These are phyloP conservation scores for Bubo blakistoni DNA, from an alignment of 2,113 vertebrate genomes.

Conservation along the genomic window DNA sequence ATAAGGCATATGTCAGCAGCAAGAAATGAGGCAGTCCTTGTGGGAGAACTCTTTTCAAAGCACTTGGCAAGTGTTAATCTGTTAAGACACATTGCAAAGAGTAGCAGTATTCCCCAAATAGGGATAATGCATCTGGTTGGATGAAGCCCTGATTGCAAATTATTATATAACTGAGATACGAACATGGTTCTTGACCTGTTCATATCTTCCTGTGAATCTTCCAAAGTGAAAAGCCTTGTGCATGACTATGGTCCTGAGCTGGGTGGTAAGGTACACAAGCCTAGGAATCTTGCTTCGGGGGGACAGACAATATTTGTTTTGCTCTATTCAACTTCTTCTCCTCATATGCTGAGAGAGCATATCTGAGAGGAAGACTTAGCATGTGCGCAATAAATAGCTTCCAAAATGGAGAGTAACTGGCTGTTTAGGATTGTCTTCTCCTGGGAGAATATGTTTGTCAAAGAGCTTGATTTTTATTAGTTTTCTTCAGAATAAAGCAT, in stretches of 20 bases:
- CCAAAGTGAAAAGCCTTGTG: not conserved
- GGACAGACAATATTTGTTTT: not conserved
- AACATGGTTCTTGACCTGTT: not conserved
- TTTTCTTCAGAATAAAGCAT: not conserved
- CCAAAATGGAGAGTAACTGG: not conserved
- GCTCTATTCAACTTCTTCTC: not conserved
- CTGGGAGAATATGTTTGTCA: rapidly evolving
- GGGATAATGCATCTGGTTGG: not conserved
- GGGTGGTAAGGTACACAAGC: not conserved
- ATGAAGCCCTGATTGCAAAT: not conserved
- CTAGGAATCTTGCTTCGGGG: not conserved
- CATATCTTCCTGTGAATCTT: not conserved
- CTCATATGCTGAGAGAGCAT: not conserved
- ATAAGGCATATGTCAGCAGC: not conserved
- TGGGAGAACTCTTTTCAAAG: not conserved
- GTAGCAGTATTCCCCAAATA: not conserved
- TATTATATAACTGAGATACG: not conserved
- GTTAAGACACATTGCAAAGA: not conserved
- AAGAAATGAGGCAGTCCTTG: not conserved
- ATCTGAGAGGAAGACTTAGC: not conserved
- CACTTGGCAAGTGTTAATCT: not conserved
- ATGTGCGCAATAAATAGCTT: not conserved
- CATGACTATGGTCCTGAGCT: not conserved
- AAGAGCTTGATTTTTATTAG: not conserved
- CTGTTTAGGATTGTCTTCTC: not conserved